Conservation (phyloP, 1,140 invertebrate genomes). For the Nomia melanderi region DNA sequence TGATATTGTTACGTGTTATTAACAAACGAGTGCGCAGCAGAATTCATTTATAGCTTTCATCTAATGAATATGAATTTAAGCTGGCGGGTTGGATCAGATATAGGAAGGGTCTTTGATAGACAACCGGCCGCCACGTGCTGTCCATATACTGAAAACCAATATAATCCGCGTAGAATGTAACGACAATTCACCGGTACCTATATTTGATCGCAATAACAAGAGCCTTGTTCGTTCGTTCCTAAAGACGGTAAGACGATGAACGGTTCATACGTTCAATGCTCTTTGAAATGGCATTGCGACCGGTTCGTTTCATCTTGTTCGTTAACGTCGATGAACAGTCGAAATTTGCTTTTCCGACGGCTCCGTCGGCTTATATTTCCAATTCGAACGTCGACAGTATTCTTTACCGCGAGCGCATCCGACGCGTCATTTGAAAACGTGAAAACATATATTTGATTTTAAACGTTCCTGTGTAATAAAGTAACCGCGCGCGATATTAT, state of each 20-base stretch:
- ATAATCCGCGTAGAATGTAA: slow-evolving; percentile 70
- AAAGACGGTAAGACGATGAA: slow-evolving; percentile 21
- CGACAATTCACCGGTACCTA: slow-evolving; percentile 71
- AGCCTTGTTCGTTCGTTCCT: slow-evolving; percentile 17
- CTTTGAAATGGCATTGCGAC: slow-evolving; percentile 35
- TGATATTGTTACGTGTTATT: not conserved
- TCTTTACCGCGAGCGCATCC: too few relatives aligned
- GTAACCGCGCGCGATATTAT: too few relatives aligned
- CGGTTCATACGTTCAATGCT: not conserved
- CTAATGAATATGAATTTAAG: slow-evolving; percentile 15
- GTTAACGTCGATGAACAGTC: slow-evolving; percentile 15
- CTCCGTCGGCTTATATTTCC: too few relatives aligned
- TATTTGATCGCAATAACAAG: slow-evolving; percentile 76
- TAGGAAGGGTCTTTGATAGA: slow-evolving; percentile 36
- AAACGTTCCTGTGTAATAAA: too few relatives aligned
- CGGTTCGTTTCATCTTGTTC: slow-evolving; percentile 41
- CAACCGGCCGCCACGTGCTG: slow-evolving; percentile 72
- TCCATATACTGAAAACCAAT: slow-evolving; percentile 76
- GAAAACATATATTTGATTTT: too few relatives aligned
- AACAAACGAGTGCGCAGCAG: too few relatives aligned
- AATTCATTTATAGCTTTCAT: not conserved
- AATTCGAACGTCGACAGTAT: too few relatives aligned
- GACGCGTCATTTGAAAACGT: too few relatives aligned
- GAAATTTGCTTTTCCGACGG: not conserved
- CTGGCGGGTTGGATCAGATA: slow-evolving; percentile 30